Evolutionary conservation across 2,797 vertebrate species (phyloP).

Genomic region (Dromococcyx pavoninus): DNA sequence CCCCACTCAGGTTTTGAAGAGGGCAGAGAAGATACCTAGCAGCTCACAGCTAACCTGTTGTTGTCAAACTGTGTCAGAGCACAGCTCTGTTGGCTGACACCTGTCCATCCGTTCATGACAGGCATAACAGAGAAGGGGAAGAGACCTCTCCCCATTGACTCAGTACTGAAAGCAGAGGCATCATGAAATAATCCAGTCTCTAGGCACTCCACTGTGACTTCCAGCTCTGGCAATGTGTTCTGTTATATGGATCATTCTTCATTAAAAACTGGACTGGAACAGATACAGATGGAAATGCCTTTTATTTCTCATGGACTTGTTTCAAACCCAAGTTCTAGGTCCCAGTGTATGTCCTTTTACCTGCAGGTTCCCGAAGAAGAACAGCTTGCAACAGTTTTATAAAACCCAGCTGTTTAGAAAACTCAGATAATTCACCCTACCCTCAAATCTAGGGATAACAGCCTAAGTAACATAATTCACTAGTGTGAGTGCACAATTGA

Average conservation of each 20-base stretch:
- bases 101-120: fast-evolving
- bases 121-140: fast-evolving
- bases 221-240: neutral
- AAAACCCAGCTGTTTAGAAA: constrained; percentile 58
- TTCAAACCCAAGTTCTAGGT: constrained; percentile 26
- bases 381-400: constrained; percentile 57
- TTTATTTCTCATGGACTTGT: neutral
- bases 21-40: neutral
- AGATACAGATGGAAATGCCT: constrained; percentile 29
- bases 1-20: neutral
- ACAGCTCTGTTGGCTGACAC: neutral
- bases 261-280: neutral
- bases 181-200: neutral
- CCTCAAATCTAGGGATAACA: neutral
- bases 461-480: neutral
- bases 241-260: neutral
- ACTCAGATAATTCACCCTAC: neutral
- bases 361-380: constrained; percentile 57
- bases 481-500: neutral
- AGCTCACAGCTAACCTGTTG: neutral
- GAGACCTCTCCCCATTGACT: neutral
- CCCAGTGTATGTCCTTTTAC: constrained; percentile 3
- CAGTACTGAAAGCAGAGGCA: neutral
- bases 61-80: too few relatives aligned
- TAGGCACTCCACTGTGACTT: neutral